Conservation (phyloP, 2,113 vertebrate genomes). For the Dasyurus viverrinus region DNA sequence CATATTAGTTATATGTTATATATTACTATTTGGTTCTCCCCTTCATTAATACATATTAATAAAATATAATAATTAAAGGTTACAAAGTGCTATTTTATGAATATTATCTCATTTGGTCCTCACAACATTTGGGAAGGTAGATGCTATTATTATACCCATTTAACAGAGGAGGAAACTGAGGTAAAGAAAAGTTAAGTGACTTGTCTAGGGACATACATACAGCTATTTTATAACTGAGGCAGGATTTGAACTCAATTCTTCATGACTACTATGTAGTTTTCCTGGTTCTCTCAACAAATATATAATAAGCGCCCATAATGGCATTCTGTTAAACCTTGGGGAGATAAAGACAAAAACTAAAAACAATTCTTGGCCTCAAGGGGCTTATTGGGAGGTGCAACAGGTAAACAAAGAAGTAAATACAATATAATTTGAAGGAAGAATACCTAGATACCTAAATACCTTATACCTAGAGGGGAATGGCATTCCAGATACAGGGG, state of each 20-base stretch:
- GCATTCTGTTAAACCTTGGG: neutral
- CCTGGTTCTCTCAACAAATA: neutral
- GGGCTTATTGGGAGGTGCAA: neutral
- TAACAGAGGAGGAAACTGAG: neutral
- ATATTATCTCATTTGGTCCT: neutral
- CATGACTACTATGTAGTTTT: neutral
- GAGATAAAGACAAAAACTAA: neutral
- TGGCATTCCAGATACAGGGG: neutral
- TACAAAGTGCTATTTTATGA: neutral
- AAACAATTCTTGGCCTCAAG: neutral
- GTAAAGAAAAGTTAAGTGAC: neutral
- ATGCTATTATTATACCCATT: neutral
- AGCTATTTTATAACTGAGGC: neutral
- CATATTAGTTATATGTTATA: too few species aligned
- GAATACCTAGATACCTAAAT: too few species aligned
- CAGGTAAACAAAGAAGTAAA: neutral
- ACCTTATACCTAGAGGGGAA: neutral
- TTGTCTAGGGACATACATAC: too few species aligned
- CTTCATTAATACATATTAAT: too few species aligned
- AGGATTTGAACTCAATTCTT: neutral
- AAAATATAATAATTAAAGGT: neutral
- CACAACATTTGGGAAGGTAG: neutral
- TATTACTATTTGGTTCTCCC: too few species aligned
- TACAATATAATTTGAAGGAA: neutral
- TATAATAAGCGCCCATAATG: neutral